Percentiles rank a stretch among this genome's conserved stretches.
phyloP scores from a whole-genome alignment of 2,888 invertebrate species.

The Acrocyrtus sp. region DNA sequence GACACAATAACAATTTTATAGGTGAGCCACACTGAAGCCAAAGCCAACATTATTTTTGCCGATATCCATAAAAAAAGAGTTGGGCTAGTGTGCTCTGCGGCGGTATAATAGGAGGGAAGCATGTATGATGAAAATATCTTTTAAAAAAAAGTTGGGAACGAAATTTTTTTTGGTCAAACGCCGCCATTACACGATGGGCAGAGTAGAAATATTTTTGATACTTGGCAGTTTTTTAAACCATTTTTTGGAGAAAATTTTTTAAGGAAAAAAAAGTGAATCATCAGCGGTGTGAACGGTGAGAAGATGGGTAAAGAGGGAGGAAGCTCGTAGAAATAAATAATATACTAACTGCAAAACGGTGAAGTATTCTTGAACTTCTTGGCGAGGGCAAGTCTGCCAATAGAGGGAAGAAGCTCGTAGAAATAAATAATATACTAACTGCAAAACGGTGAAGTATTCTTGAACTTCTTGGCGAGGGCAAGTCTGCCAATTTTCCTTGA shows the following conservation, averaged over 20 bases:
- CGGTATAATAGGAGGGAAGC: no score
- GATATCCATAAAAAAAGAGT: no score
- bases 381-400: constrained; percentile 81
- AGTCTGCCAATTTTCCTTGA: constrained; percentile 88
- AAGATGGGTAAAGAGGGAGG: background rate
- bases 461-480: constrained; percentile 79
- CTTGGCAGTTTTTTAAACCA: no score
- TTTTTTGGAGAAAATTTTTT: no score
- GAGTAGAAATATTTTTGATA: no score
- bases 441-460: constrained; percentile 93
- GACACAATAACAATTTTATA: background rate
- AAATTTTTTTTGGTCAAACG: background rate
- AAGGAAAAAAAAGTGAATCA: no score
- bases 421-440: constrained; percentile 71
- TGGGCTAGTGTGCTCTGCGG: no score
- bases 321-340: constrained; percentile 13
- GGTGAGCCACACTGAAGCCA: no score
- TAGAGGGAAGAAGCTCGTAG: constrained; percentile 65
- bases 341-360: constrained; percentile 84
- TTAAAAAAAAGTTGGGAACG: no score
- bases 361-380: constrained; percentile 89
- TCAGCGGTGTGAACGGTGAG: no score
- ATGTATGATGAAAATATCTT: background rate
- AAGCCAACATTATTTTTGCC: no score
- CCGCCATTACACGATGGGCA: background rate